phyloP scores from a whole-genome alignment of 2,797 vertebrate genomes.

The Pangasius mekongensis region DNA sequence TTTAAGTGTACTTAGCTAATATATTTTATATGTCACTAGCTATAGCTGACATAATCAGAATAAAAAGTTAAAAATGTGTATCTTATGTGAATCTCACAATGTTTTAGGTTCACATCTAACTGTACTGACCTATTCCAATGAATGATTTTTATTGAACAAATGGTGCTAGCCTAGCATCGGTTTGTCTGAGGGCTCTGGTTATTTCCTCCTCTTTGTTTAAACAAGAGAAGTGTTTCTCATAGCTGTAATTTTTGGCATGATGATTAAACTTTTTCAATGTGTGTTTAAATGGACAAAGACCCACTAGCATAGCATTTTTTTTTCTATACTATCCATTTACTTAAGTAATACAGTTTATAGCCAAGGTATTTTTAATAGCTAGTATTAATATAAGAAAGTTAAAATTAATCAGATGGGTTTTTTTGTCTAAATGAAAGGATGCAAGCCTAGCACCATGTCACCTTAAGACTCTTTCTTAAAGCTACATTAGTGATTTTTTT shows the following conservation, averaged over 20 bases:
- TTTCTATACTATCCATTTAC: background rate
- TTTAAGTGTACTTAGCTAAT: background rate
- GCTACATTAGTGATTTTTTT: background rate
- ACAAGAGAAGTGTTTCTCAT: slow-evolving; percentile 18
- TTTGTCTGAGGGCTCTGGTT: slow-evolving; percentile 6
- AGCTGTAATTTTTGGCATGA: slow-evolving; percentile 47
- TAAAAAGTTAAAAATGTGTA: background rate
- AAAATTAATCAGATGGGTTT: background rate
- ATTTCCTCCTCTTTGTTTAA: slow-evolving; percentile 51
- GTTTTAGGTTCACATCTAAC: background rate
- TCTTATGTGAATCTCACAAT: background rate
- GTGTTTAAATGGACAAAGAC: background rate
- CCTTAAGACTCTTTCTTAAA: background rate
- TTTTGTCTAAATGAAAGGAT: background rate
- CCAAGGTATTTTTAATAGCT: background rate
- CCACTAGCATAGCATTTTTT: background rate
- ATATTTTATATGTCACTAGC: background rate
- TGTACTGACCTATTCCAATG: background rate
- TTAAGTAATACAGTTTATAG: background rate
- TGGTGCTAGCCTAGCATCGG: background rate
- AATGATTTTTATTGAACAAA: background rate
- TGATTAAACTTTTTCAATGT: slow-evolving; percentile 27
- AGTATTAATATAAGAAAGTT: background rate
- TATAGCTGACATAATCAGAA: background rate
- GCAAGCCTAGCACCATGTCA: background rate